phyloP scores from a whole-genome alignment of 2,113 vertebrate species.

The Neogale vison region DNA sequence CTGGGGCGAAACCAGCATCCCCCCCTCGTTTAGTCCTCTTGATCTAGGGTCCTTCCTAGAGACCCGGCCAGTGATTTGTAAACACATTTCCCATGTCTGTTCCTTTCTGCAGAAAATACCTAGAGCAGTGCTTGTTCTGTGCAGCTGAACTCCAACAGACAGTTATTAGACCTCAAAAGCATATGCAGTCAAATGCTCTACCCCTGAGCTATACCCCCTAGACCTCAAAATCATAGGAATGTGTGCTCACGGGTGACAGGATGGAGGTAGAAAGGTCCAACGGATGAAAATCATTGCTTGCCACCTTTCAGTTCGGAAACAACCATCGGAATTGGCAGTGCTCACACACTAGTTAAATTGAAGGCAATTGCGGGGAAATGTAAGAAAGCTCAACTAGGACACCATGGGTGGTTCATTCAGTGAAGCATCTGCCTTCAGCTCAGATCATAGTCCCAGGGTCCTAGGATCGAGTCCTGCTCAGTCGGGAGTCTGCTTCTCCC shows the following conservation, averaged over 20 bases:
- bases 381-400: too few species aligned
- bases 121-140: fast-evolving
- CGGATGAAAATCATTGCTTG: not conserved
- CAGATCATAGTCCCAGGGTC: too few species aligned
- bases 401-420: too few species aligned
- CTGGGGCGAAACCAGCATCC: too few species aligned
- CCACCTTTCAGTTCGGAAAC: not conserved
- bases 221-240: too few species aligned
- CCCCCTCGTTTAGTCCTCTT: not conserved
- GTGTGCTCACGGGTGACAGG: fast-evolving
- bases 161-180: too few species aligned
- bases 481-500: too few species aligned
- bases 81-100: not conserved
- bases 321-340: not conserved
- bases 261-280: fast-evolving
- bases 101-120: not conserved
- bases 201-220: too few species aligned
- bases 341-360: not conserved
- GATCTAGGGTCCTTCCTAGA: not conserved
- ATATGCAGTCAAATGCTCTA: too few species aligned
- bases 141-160: not conserved
- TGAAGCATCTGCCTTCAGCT: too few species aligned
- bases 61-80: not conserved
- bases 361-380: not conserved
- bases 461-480: too few species aligned